These are phyloP conservation scores for Metellina segmentata DNA, from an alignment of 2,888 invertebrate species.

Conservation along the genomic window DNA sequence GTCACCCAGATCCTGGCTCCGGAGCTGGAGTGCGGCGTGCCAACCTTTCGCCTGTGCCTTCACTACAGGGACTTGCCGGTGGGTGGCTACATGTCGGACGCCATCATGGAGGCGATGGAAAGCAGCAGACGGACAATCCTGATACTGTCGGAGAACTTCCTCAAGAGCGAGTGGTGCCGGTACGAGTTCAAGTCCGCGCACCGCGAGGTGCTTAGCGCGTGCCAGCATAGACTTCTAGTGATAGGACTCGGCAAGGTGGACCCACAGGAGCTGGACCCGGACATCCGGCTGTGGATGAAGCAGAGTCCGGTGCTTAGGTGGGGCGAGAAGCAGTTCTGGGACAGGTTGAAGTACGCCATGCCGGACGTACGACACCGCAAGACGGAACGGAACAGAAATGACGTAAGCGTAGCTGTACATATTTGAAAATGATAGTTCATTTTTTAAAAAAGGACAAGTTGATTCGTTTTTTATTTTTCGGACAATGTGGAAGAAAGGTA, in stretches of 20 bases:
- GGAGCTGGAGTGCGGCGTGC: constrained; percentile 84
- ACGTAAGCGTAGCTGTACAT: constrained; percentile 87
- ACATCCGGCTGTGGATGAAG: constrained; percentile 92
- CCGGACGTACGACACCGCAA: constrained; percentile 83
- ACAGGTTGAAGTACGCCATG: constrained; percentile 91
- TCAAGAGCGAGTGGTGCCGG: constrained; percentile 87
- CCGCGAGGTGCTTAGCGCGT: constrained; percentile 82
- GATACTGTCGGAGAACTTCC: constrained; percentile 86
- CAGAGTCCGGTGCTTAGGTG: constrained; percentile 91
- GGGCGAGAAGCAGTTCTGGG: constrained; percentile 97
- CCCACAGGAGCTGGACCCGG: constrained; percentile 90
- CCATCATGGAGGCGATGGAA: constrained; percentile 85
- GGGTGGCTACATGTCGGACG: constrained; percentile 85
- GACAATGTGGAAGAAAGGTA: constrained; percentile 40
- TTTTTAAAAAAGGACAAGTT: constrained; percentile 34
- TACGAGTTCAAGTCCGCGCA: constrained; percentile 87
- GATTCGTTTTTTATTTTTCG: constrained; percentile 26
- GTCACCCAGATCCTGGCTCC: constrained; percentile 84
- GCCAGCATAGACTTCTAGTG: constrained; percentile 75
- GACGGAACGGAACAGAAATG: constrained; percentile 79
- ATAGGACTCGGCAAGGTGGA: constrained; percentile 74
- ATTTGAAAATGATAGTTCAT: constrained; percentile 83
- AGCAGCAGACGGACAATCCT: constrained; percentile 86
- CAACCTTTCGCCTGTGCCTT: constrained; percentile 85
- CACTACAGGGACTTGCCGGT: constrained; percentile 86